These are phyloP conservation scores for Monodelphis domestica DNA, from an alignment of 2,797 vertebrate genomes.

Conservation along the genomic window DNA sequence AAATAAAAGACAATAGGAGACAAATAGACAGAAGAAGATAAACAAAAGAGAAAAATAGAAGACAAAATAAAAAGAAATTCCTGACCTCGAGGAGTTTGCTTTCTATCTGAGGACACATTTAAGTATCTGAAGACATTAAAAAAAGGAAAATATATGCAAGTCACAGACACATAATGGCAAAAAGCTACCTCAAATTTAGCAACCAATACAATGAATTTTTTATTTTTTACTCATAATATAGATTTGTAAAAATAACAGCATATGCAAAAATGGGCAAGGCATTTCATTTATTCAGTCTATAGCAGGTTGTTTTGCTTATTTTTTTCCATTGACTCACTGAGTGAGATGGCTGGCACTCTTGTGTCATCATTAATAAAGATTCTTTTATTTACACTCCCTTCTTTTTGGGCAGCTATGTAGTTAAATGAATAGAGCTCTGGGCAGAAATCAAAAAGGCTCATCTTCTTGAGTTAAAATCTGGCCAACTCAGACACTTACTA, in stretches of 20 bases:
- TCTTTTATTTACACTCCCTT: background rate
- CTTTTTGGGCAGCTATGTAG: too few relatives aligned
- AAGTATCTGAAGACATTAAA: background rate
- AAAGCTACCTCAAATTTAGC: background rate
- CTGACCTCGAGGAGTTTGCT: background rate
- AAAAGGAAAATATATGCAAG: background rate
- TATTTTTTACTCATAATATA: background rate
- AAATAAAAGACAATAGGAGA: too few relatives aligned
- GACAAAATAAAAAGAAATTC: background rate
- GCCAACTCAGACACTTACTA: too few relatives aligned
- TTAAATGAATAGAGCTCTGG: too few relatives aligned
- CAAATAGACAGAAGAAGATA: too few relatives aligned
- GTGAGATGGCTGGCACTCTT: background rate
- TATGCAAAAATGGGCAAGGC: background rate
- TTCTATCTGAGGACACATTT: background rate
- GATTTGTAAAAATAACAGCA: background rate
- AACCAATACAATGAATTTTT: background rate
- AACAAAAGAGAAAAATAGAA: too few relatives aligned
- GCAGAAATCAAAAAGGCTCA: too few relatives aligned
- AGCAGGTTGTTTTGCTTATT: background rate
- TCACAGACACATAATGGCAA: background rate
- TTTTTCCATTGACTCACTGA: background rate
- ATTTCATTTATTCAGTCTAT: background rate
- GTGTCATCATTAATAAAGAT: background rate
- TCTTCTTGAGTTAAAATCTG: too few relatives aligned